A percentile compares a stretch with the other conserved stretches of the same genome.
Conservation (phyloP, 1,140 invertebrate genomes). For the Drosophila carrolli region DNA sequence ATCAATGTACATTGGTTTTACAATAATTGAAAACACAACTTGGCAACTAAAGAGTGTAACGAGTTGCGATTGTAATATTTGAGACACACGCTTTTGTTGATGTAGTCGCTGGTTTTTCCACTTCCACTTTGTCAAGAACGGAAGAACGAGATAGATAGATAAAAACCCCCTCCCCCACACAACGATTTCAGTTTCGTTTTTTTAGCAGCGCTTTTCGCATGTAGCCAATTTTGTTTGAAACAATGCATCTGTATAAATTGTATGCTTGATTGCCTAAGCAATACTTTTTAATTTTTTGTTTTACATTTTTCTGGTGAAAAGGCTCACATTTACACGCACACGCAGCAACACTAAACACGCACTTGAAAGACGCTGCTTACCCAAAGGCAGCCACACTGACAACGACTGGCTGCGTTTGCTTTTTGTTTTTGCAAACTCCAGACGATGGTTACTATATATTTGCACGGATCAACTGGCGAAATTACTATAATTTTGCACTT, state of each 20-base stretch:
- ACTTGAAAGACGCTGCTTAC: constrained; percentile 45
- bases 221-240: constrained; percentile 15
- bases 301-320: constrained; percentile 75
- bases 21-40: constrained; percentile 21
- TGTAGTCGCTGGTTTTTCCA: constrained; percentile 32
- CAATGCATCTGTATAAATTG: constrained; percentile 16
- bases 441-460: constrained; percentile 1
- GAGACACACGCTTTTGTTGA: constrained; percentile 26
- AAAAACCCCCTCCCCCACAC: constrained; percentile 25
- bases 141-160: constrained; percentile 5
- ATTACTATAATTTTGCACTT: constrained; percentile 20
- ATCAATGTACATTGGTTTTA: constrained; percentile 14
- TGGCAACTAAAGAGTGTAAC: constrained; percentile 5
- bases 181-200: constrained; percentile 18
- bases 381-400: constrained; percentile 19
- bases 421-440: constrained; percentile 3
- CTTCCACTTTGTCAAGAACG: constrained; percentile 27
- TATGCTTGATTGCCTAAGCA: constrained; percentile 37
- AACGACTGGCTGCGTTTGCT: neutral
- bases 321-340: constrained; percentile 27
- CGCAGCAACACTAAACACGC: constrained; percentile 24
- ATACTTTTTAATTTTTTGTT: constrained; percentile 45
- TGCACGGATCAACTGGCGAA: constrained; percentile 25
- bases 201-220: constrained; percentile 2
- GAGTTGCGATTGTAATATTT: constrained; percentile 5